phyloP scores from a whole-genome alignment of 2,113 vertebrate species.

The Meles meles region DNA sequence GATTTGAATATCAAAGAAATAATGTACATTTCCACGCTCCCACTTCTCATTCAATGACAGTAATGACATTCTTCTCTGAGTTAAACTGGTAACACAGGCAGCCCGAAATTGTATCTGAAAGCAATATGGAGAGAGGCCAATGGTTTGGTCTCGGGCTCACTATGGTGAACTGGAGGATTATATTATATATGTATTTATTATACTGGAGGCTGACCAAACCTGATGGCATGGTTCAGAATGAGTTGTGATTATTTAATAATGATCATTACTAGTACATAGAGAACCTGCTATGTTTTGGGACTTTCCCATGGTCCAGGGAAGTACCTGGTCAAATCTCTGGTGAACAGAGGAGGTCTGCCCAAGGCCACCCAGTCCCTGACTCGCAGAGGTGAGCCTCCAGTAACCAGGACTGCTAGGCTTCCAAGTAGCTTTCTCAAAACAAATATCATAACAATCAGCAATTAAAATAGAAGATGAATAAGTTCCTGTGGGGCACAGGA shows the following conservation, averaged over 20 bases:
- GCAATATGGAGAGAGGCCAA: not conserved
- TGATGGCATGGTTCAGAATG: not conserved
- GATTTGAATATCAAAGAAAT: slow-evolving; percentile 38
- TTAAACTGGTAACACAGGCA: not conserved
- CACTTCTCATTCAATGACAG: not conserved
- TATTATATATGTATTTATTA: no score
- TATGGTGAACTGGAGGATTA: not conserved
- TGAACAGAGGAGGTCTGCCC: not conserved
- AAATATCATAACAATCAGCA: not conserved
- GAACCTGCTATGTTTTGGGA: no score
- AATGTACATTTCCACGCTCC: not conserved
- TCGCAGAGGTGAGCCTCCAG: not conserved
- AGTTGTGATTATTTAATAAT: not conserved
- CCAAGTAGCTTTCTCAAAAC: not conserved
- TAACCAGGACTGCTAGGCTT: not conserved
- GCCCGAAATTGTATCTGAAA: not conserved
- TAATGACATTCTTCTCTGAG: not conserved
- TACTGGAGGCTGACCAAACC: not conserved
- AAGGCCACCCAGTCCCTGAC: not conserved
- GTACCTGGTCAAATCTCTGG: not conserved
- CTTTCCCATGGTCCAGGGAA: no score
- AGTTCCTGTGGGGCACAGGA: not conserved
- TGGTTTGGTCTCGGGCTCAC: not conserved
- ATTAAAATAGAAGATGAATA: not conserved
- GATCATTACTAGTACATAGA: not conserved